These are phyloP conservation scores for Pyrgilauda ruficollis DNA, from an alignment of 2,113 vertebrate genomes.

Conservation along the genomic window DNA sequence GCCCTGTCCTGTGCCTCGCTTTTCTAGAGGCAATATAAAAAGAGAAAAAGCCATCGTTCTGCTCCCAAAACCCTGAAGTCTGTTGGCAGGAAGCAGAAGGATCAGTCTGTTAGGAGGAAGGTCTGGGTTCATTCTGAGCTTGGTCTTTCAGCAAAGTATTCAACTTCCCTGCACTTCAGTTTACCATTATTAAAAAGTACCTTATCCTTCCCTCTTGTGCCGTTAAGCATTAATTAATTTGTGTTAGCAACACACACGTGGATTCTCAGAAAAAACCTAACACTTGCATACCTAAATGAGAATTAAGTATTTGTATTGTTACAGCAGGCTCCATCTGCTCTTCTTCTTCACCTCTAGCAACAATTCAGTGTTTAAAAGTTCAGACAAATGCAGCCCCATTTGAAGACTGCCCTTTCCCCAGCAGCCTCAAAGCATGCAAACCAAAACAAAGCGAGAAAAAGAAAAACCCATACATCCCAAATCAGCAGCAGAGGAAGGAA, in stretches of 20 bases:
- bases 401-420: background rate
- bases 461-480: conserved; percentile 15
- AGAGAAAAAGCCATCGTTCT: background rate
- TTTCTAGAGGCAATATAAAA: background rate
- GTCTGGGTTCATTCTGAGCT: background rate
- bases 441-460: background rate
- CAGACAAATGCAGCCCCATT: background rate
- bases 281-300: background rate
- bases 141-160: background rate
- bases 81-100: background rate
- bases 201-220: background rate
- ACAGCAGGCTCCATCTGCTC: background rate
- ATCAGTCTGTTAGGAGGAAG: background rate
- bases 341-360: background rate
- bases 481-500: conserved; percentile 53
- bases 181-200: background rate
- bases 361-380: background rate
- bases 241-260: background rate
- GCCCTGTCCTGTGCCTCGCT: background rate
- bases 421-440: background rate
- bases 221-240: background rate
- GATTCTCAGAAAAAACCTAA: background rate
- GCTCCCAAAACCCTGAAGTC: background rate
- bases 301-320: background rate
- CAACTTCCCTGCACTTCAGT: background rate